Percentiles rank a stretch among this genome's conserved stretches.
Conservation (phyloP, 2,888 invertebrate genomes). For the Odontothrips loti region DNA sequence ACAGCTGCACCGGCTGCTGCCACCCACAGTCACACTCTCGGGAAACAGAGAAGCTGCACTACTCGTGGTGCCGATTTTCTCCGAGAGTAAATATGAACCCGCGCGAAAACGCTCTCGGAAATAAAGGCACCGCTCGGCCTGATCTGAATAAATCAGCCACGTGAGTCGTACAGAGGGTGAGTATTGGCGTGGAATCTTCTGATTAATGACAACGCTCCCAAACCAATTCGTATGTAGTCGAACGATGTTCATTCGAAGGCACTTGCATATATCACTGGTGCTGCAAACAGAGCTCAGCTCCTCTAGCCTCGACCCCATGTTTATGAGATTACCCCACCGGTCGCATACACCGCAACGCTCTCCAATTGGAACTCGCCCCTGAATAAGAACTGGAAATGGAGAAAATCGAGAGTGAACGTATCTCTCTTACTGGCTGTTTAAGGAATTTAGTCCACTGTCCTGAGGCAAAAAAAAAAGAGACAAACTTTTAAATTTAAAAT, state of each 20-base stretch:
- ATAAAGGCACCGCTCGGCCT: not conserved
- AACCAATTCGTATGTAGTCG: slow-evolving; percentile 16
- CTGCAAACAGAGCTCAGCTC: not conserved
- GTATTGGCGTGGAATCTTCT: not conserved
- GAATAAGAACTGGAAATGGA: too few relatives aligned
- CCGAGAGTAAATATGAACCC: not conserved
- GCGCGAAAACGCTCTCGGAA: too few relatives aligned
- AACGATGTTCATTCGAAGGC: slow-evolving; percentile 6
- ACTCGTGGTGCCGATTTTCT: not conserved
- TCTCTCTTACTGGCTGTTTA: too few relatives aligned
- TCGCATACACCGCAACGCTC: not conserved
- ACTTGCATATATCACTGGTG: slow-evolving; percentile 20
- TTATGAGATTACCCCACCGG: slow-evolving; percentile 22
- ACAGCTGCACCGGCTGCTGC: too few relatives aligned
- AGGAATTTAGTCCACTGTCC: too few relatives aligned
- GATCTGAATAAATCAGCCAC: not conserved
- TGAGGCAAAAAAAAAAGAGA: too few relatives aligned
- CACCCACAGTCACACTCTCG: too few relatives aligned
- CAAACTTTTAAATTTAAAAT: too few relatives aligned
- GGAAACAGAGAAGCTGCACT: not conserved
- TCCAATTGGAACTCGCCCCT: too few relatives aligned
- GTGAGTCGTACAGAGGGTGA: too few relatives aligned
- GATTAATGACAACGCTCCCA: not conserved
- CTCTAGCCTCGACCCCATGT: slow-evolving; percentile 9
- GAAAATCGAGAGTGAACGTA: too few relatives aligned